phyloP scores from a whole-genome alignment of 2,113 vertebrate species.

The Steatornis caripensis region DNA sequence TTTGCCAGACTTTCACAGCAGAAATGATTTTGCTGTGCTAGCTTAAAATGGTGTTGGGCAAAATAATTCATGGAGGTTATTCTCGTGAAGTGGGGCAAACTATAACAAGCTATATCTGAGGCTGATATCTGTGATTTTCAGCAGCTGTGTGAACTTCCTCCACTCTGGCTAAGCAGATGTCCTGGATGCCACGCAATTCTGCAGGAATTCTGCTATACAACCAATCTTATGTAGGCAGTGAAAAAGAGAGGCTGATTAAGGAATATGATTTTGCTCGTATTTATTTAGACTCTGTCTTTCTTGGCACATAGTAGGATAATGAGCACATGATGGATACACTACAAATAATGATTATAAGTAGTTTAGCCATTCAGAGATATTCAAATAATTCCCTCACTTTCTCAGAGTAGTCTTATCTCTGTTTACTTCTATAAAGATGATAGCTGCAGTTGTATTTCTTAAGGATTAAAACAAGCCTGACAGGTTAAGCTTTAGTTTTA shows the following conservation, averaged over 20 bases:
- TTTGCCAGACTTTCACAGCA: not conserved
- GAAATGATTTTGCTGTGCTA: not conserved
- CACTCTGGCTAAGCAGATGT: not conserved
- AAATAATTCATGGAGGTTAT: not conserved
- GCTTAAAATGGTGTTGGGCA: not conserved
- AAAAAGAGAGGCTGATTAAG: not conserved
- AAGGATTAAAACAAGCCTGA: conserved; percentile 14
- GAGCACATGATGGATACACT: not conserved
- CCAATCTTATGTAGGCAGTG: not conserved
- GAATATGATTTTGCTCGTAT: not conserved
- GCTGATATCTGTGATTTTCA: not conserved
- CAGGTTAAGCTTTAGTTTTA: conserved; percentile 7
- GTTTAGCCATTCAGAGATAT: not conserved
- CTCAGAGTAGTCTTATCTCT: conserved; percentile 14
- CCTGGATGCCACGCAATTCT: not conserved
- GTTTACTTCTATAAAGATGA: conserved; percentile 11
- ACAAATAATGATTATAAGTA: not conserved
- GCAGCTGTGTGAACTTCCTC: not conserved
- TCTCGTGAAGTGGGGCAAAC: accelerated
- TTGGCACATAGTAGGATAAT: not conserved
- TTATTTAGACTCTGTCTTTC: not conserved
- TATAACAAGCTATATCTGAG: not conserved
- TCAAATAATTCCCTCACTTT: not conserved
- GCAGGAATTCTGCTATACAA: not conserved
- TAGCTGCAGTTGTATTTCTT: not conserved